Evolutionary conservation across 2,888 invertebrate species (phyloP), one percentile per base, ranked within the genome.

Genomic region (Amphiduros pacificus): DNA sequence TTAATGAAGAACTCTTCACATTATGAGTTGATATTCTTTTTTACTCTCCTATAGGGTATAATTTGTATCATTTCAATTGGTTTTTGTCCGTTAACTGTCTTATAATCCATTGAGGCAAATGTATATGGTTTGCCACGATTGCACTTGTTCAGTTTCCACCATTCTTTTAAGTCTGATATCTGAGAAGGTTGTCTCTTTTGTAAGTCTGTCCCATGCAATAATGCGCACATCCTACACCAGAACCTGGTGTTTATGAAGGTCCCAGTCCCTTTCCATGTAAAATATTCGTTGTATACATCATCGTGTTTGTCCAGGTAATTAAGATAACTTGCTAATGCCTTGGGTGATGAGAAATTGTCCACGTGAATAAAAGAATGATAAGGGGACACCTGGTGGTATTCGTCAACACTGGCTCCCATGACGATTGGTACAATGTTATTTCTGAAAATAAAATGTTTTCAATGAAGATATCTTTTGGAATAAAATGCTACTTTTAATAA

Each of bases 171-270:
- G n/a, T n/a, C n/a, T n/a, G n/a, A n/a, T n/a, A n/a, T n/a, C n/a
- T n/a, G n/a, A n/a, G n/a, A n/a, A n/a, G n/a, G n/a, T n/a, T n/a
- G n/a, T n/a, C n/a, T 44, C 44, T 44, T n/a, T 22, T 20, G 55
- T 36, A 41, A 32, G 32, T 49, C 32, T 3, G 26, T 36, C 49
- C 69, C 68, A 53, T 71, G 70, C 20, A 78, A 65, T 73, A 82
- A 71, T 27, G 92, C 89, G 82, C 94, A 94, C 62, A 94, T 86
- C 41, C 94, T 89, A 80, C 94, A 95, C 89, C 93, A 93, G 84
- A 93, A 94, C 82, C 89, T 93, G 26, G 97, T 97, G 84, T 98
- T 95, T 75, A 97, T 92, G 80, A 96, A 94, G 82, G 94, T 92
- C 1, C 97, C 97, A 51, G 93, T 93, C 85, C 93, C 90, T 22